phyloP scores from a whole-genome alignment of 2,888 invertebrate species.

The Caenorhabditis sp. region DNA sequence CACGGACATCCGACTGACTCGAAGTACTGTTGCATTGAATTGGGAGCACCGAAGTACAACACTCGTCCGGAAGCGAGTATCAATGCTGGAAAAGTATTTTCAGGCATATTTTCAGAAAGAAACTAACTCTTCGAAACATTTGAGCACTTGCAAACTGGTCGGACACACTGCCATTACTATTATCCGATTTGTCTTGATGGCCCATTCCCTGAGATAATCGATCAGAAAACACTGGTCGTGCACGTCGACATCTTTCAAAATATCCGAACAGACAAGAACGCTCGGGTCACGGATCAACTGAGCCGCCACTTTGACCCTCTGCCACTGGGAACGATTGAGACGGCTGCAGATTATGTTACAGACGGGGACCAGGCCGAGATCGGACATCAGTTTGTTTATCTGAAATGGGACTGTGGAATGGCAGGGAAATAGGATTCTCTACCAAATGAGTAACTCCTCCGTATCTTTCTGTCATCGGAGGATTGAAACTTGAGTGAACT shows the following conservation, averaged over 20 bases:
- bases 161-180: constrained; percentile 93
- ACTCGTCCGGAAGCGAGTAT: constrained; percentile 91
- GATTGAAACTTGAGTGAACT: constrained; percentile 38
- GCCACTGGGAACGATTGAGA: constrained; percentile 90
- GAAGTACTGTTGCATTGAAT: constrained; percentile 89
- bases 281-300: constrained; percentile 87
- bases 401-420: constrained; percentile 78
- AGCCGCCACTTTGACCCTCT: constrained; percentile 90
- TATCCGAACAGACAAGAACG: constrained; percentile 90
- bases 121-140: too few species aligned
- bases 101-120: neutral
- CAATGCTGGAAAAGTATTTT: constrained; percentile 82
- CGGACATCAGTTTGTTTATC: constrained; percentile 92
- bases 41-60: constrained; percentile 91
- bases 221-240: constrained; percentile 95
- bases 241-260: constrained; percentile 91
- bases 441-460: constrained; percentile 73
- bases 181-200: constrained; percentile 84
- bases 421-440: neutral
- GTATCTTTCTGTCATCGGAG: constrained; percentile 58
- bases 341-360: constrained; percentile 89
- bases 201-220: constrained; percentile 94
- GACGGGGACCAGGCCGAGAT: constrained; percentile 91
- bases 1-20: constrained; percentile 92
- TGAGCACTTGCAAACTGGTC: constrained; percentile 94